Percentiles rank a stretch among this genome's conserved stretches.
Evolutionary conservation across 2,113 vertebrate species (phyloP).

Genomic region (Toxostoma redivivum): DNA sequence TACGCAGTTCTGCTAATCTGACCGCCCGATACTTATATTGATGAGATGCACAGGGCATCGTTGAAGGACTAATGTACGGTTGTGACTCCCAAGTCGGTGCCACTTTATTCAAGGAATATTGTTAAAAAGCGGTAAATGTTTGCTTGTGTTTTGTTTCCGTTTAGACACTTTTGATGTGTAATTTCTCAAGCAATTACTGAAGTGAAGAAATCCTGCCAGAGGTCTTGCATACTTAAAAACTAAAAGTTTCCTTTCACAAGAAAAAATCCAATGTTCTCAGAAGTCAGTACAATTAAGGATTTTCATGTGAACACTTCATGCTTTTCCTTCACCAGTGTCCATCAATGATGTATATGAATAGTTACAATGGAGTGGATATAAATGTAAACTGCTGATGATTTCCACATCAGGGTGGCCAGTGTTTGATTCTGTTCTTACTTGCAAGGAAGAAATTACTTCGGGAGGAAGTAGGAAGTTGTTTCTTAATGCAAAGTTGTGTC

Average conservation of each 20-base stretch:
- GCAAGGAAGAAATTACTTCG: neutral
- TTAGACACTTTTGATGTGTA: neutral
- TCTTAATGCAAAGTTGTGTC: neutral
- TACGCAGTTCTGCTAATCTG: fast-evolving
- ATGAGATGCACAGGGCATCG: fast-evolving
- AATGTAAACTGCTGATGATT: neutral
- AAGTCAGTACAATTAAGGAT: neutral
- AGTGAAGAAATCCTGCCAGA: neutral
- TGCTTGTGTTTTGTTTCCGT: neutral
- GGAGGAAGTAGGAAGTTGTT: neutral
- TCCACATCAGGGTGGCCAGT: neutral
- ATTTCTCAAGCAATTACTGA: neutral
- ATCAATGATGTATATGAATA: fast-evolving
- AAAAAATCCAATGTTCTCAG: fast-evolving
- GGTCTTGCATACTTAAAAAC: neutral
- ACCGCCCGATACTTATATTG: fast-evolving
- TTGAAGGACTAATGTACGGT: fast-evolving
- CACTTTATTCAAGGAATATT: neutral
- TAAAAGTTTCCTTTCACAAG: neutral
- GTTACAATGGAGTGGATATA: neutral
- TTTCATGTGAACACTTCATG: neutral
- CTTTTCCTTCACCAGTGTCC: neutral
- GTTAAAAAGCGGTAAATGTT: neutral
- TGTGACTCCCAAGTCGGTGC: neutral
- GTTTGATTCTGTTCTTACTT: neutral